A percentile compares a stretch with the other conserved stretches of the same genome.
Conservation (phyloP, 2,888 invertebrate species). For the Parapristionchus giblindavisi region DNA sequence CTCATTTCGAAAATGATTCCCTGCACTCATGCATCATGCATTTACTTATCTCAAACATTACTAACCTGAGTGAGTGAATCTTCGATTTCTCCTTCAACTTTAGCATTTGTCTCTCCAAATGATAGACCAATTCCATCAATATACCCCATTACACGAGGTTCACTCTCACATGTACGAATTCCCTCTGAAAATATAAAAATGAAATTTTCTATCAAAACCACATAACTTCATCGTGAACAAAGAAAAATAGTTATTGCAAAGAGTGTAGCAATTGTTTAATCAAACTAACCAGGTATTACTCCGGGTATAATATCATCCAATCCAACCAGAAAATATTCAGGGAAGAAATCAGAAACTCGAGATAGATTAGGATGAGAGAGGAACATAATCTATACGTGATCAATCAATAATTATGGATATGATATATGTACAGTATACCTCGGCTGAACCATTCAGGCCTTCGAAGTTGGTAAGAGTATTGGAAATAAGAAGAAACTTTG, state of each 20-base stretch:
- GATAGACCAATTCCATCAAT: slow-evolving; percentile 7
- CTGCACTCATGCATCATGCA: too few relatives aligned
- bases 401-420: neutral
- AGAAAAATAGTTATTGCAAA: too few relatives aligned
- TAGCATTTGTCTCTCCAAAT: neutral
- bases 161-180: too few relatives aligned
- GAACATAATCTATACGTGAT: slow-evolving; percentile 21
- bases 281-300: slow-evolving; percentile 24
- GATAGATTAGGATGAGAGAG: slow-evolving; percentile 22
- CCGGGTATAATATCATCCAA: slow-evolving; percentile 52
- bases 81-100: neutral
- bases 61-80: neutral
- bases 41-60: neutral
- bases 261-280: too few relatives aligned
- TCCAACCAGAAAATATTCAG: slow-evolving; percentile 51
- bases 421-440: neutral
- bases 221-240: too few relatives aligned
- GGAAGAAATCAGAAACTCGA: slow-evolving; percentile 45
- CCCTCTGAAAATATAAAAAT: neutral
- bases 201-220: neutral
- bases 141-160: slow-evolving; percentile 3
- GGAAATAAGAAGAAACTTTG: slow-evolving; percentile 49
- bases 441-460: slow-evolving; percentile 3
- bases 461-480: neutral
- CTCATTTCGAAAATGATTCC: too few relatives aligned